These are phyloP conservation scores for Seira ritae DNA, from an alignment of 2,888 invertebrate genomes.

Conservation along the genomic window DNA sequence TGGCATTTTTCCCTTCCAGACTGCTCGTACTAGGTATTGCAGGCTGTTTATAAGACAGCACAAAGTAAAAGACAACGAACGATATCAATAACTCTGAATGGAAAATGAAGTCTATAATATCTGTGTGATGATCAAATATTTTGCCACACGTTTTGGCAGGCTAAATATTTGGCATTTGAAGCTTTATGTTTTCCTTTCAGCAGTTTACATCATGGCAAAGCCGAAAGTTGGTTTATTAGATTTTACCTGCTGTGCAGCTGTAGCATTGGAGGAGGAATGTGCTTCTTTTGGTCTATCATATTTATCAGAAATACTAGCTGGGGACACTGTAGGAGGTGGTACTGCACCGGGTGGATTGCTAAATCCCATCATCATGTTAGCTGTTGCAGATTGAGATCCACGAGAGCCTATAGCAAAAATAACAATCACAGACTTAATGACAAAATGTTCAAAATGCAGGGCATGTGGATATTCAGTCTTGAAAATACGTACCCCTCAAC, in stretches of 20 bases:
- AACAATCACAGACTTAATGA: slow-evolving; percentile 9
- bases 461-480: neutral
- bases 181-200: too few relatives aligned
- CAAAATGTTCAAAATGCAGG: slow-evolving; percentile 13
- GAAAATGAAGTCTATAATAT: too few relatives aligned
- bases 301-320: slow-evolving; percentile 68
- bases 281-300: slow-evolving; percentile 74
- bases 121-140: too few relatives aligned
- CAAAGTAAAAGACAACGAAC: slow-evolving; percentile 60
- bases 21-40: slow-evolving; percentile 66
- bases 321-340: slow-evolving; percentile 70
- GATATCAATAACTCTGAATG: too few relatives aligned
- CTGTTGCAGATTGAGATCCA: slow-evolving; percentile 63
- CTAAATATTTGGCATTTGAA: too few relatives aligned
- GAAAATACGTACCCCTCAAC: slow-evolving; percentile 74
- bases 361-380: slow-evolving; percentile 72
- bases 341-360: slow-evolving; percentile 73
- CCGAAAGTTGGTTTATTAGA: too few relatives aligned
- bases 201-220: too few relatives aligned
- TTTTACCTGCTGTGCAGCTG: slow-evolving; percentile 69
- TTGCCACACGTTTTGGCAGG: too few relatives aligned
- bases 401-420: slow-evolving; percentile 53
- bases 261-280: slow-evolving; percentile 68
- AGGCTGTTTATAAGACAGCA: slow-evolving; percentile 59
- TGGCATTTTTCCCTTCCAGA: slow-evolving; percentile 67